Evolutionary conservation across 2,113 vertebrate species (phyloP).

Genomic region (Burhinus oedicnemus): DNA sequence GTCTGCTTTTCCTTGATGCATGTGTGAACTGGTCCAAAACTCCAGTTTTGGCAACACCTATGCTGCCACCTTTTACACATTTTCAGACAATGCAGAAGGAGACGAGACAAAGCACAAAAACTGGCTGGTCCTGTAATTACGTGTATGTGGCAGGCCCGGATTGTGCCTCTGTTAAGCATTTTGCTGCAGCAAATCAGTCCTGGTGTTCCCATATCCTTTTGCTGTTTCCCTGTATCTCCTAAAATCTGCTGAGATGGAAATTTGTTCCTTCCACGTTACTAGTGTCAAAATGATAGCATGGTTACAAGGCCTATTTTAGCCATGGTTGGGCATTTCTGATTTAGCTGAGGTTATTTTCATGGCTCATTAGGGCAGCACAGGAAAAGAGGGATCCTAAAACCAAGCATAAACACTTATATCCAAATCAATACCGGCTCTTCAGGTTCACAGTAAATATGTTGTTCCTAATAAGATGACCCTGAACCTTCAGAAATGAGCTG

Average conservation of each 20-base stretch:
- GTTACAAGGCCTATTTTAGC: not conserved
- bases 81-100: not conserved
- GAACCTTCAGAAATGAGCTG: slow-evolving; percentile 38
- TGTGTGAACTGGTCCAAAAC: not conserved
- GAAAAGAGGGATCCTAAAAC: slow-evolving; percentile 5
- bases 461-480: slow-evolving; percentile 45
- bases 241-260: not conserved
- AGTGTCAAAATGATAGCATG: not conserved
- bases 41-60: not conserved
- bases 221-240: not conserved
- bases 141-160: not conserved
- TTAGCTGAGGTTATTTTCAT: slow-evolving; percentile 21
- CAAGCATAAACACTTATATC: not conserved
- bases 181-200: not conserved
- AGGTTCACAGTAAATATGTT: slow-evolving; percentile 49
- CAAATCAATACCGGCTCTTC: slow-evolving; percentile 27
- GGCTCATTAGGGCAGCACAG: slow-evolving; percentile 8
- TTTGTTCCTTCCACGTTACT: not conserved
- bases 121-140: not conserved
- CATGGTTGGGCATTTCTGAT: not conserved
- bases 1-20: not conserved
- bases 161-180: not conserved
- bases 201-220: not conserved
- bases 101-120: not conserved
- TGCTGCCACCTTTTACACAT: not conserved